Base-by-base conservation (phyloP, 2,113 vertebrate species). In the Beaufortia kweichowensis region DNA sequence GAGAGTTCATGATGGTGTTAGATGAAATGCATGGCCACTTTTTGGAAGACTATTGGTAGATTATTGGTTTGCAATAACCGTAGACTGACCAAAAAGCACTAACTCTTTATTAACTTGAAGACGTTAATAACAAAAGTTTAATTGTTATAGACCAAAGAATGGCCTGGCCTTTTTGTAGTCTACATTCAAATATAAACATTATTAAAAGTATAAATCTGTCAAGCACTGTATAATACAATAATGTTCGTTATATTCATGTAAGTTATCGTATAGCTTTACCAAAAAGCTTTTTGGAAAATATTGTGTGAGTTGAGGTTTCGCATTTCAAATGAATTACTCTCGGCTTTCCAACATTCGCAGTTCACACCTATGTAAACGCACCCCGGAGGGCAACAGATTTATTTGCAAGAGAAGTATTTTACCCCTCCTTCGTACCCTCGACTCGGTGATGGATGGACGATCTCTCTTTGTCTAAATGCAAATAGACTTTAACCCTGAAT, bases 321-420 rank as follows among this genome's bases (percentile, higher is more conserved):
- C 85, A 86, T 91, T 91, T 84, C 84, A 90, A 85, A 90, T 89
- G 86, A 91, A 90, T 89, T 87, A 88, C 89, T 89, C 88, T 86
- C 61, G 72, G 86, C 85, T 87, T 88, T 88, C 84, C 82, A 90
- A 88, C 88, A 90, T 86, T 90, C 88, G 66, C 72, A 86, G 86
- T 87, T 90, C 88, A 90, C 87, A 91, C 91, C 90, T 91, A 91
- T 90, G 87, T 91, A 91, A 92, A 91, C 85, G 87, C 89, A 91
- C 87, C 90, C 89, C 88, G 82, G 89, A 90, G 90, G 88, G 88
- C 88, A 88, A 87, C 87, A 91, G 87, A 90, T 91, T 91, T 89
- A 92, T 92, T 89, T 91, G 87, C 87, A 87, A 87, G 83, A 87
- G 83, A 89, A 88, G 62, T 85, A 78, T 88, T 87, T 87, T 84